These are phyloP conservation scores for Trichogramma evanescens DNA, from an alignment of 2,888 invertebrate species.

Conservation along the genomic window DNA sequence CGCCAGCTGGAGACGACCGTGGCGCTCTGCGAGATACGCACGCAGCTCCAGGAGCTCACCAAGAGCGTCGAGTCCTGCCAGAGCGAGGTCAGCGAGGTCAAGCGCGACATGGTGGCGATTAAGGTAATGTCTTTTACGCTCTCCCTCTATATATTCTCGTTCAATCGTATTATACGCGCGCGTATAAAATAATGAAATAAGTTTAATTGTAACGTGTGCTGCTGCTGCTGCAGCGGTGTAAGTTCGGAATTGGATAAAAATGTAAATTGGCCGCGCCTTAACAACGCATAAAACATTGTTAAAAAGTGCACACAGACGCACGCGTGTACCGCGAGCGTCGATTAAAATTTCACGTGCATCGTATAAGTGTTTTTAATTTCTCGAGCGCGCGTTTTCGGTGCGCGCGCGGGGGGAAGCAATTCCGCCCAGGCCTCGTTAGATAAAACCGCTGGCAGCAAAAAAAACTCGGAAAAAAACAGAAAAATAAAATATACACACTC, in stretches of 20 bases:
- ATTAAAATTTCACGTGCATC: not conserved
- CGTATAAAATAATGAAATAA: no score
- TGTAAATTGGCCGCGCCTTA: no score
- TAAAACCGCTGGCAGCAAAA: not conserved
- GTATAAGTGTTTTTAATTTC: not conserved
- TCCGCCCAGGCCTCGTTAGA: not conserved
- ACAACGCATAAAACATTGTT: no score
- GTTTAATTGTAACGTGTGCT: no score
- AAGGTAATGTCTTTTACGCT: slow-evolving; percentile 49
- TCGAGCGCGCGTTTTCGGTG: not conserved
- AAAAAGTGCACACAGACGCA: no score
- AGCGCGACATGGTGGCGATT: slow-evolving; percentile 91
- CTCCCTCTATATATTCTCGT: not conserved
- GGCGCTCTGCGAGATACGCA: slow-evolving; percentile 87
- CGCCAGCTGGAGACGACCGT: slow-evolving; percentile 88
- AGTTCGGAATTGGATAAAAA: no score
- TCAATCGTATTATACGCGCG: not conserved
- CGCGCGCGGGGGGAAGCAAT: not conserved
- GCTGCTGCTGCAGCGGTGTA: no score
- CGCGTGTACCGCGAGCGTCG: not conserved
- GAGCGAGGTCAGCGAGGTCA: slow-evolving; percentile 87
- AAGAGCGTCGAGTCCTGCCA: slow-evolving; percentile 93
- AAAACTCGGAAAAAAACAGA: not conserved
- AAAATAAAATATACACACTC: no score
- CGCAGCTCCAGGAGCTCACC: slow-evolving; percentile 86